Conservation (phyloP, 1,140 invertebrate species). For the Meloidogyne exigua region DNA sequence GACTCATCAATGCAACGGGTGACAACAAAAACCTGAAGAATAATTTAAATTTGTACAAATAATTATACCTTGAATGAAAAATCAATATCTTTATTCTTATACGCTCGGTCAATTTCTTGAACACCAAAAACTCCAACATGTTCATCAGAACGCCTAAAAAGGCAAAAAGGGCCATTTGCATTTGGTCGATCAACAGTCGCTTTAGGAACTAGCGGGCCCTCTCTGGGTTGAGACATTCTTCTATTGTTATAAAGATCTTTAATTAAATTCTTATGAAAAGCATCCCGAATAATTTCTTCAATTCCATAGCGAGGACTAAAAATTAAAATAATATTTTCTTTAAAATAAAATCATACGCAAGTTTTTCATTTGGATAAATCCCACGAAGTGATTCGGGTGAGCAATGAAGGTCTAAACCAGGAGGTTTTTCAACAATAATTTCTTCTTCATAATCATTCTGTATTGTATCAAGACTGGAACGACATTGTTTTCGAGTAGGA, state of each 20-base stretch:
- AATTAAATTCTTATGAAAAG: conserved; percentile 49
- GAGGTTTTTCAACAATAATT: conserved; percentile 46
- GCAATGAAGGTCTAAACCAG: conserved; percentile 51
- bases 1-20: conserved; percentile 37
- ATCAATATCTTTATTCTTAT: conserved; percentile 52
- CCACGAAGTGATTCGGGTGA: conserved; percentile 38
- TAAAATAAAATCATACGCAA: conserved; percentile 34
- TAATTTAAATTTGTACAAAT: background rate
- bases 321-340: background rate
- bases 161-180: conserved; percentile 47
- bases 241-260: conserved; percentile 55
- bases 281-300: conserved; percentile 45
- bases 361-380: conserved; percentile 45
- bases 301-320: conserved; percentile 52
- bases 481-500: background rate
- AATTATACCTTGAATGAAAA: conserved; percentile 47
- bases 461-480: conserved; percentile 17
- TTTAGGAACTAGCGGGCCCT: conserved; percentile 40
- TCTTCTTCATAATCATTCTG: conserved; percentile 42
- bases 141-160: conserved; percentile 45
- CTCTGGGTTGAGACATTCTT: conserved; percentile 19
- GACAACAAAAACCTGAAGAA: conserved; percentile 35
- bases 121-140: conserved; percentile 49
- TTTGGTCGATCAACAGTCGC: conserved; percentile 38
- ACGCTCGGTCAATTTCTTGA: conserved; percentile 58